Evolutionary conservation across 2,113 vertebrate species (phyloP), one percentile per base, ranked within the genome.

Genomic region (Oxyruncus cristatus): DNA sequence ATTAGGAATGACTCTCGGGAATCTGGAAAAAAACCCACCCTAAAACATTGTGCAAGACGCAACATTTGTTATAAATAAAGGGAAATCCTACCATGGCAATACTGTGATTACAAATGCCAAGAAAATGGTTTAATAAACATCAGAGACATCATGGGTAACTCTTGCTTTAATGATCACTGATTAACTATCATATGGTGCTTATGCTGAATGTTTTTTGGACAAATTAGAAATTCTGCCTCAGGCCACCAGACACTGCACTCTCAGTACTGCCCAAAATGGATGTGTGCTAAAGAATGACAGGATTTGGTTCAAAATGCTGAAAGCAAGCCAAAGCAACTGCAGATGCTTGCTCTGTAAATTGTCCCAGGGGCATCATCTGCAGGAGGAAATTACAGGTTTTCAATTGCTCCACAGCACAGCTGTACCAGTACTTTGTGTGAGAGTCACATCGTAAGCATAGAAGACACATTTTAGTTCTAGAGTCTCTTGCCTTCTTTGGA

Each of bases 11-110:
- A 73, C 35, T 52, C 23, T 85, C 26, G 37, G 37, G 15, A 66
- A 74, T 53, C 44, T n/a, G 24, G 14, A 3, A 80, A 63, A 89
- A 70, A 23, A 11, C 0, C 0, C 2, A 11, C 30, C 1, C 0
- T 67, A 67, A 84, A 63, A 85, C 50, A 56, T 49, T 88, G 63
- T 80, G 41, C 46, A 72, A 86, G 72, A 49, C 42, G 71, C 73
- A 91, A 73, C 12, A 56, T 91, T 95, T 96, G 18, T 94, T 97
- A 96, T 90, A 93, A 95, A 83, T 35, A 79, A 92, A 92, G 94
- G 49, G 15, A 97, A 97, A 89, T 35, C 23, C 33, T 95, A 27
- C 63, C 85, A 95, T 83, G 91, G 78, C 42, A 95, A 73, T 33
- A 22, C 27, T 63, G 14, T 68, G 91, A 95, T 96, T 95, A 94